Evolutionary conservation across 2,113 vertebrate species (phyloP), one percentile per base, ranked within the genome.

Genomic region (Pogonocichla stellata): DNA sequence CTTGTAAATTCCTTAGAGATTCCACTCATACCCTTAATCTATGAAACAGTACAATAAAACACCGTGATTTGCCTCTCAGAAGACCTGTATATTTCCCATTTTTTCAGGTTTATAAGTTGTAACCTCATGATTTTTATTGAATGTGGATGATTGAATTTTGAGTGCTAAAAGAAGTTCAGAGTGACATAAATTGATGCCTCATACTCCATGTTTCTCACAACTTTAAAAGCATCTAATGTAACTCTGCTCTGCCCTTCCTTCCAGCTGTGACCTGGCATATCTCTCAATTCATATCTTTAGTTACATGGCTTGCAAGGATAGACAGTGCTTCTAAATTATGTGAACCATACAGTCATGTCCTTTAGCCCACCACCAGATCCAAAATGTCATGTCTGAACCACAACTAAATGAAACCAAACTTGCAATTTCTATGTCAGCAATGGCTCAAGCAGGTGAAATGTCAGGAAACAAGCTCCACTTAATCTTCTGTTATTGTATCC

Each of bases 351-450:
- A 62, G 23, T 40, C 42, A n/a, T 9, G 38, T 70, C 18, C 25
- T 84, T 80, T 65, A 60, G 33, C 40, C 77, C 29, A 61, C 15
- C 11, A n/a, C 10, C 45, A 85, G 31, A 65, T 53, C 19, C 10
- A 33, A 53, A 74, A 71, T 0, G 0, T 67, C 28, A 34, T 4
- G 2, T 80, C 34, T 58, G 61, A 92, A 23, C 29, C 24, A 42
- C 22, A 91, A 25, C 5, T 82, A 66, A 82, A 75, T 67, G 19
- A 90, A 88, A 85, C 15, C 25, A 67, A 58, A 91, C 13, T 54
- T 67, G 6, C 6, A 67, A 33, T 50, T 88, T 86, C 48, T 42
- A 5, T n/a, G n/a, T 79, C 51, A 71, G 28, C 25, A 67, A 38
- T 29, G 10, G 19, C 33, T 79, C 29, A 58, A 36, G 16, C 5